A percentile compares a stretch with the other conserved stretches of the same genome.
Evolutionary conservation across 2,888 invertebrate species (phyloP).

Genomic region (Acleris holmiana): DNA sequence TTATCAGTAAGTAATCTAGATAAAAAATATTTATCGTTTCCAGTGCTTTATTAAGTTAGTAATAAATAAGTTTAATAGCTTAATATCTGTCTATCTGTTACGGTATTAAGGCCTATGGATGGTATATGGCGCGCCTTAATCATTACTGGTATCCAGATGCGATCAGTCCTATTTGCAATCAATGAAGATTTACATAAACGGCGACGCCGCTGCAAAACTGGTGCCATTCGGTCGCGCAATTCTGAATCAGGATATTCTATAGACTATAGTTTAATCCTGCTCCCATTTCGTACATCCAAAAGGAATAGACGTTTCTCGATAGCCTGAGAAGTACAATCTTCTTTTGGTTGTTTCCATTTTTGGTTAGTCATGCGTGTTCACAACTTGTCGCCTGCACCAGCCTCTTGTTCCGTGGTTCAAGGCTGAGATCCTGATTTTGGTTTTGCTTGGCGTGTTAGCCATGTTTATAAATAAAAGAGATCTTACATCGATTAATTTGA

Average conservation of each 20-base stretch:
- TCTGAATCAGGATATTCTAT: constrained; percentile 12
- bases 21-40: neutral
- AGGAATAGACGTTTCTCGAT: constrained; percentile 4
- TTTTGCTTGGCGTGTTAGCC: constrained; percentile 40
- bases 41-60: constrained; percentile 11
- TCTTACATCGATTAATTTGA: constrained; percentile 68
- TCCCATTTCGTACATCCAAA: constrained; percentile 9
- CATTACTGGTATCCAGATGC: constrained; percentile 58
- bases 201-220: constrained; percentile 55
- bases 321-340: constrained; percentile 53
- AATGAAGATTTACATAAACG: constrained; percentile 76
- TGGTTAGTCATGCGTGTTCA: constrained; percentile 31
- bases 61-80: constrained; percentile 20
- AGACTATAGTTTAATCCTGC: constrained; percentile 16
- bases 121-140: constrained; percentile 53
- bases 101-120: constrained; percentile 42
- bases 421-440: constrained; percentile 13
- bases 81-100: constrained; percentile 43
- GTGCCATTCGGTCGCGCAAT: constrained; percentile 40
- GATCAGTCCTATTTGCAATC: constrained; percentile 76
- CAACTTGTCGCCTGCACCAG: constrained; percentile 21
- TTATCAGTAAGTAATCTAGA: too few relatives aligned
- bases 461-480: constrained; percentile 59
- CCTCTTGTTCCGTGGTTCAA: constrained; percentile 21
- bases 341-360: constrained; percentile 49